These are phyloP conservation scores for Iguana delicatissima DNA, from an alignment of 2,797 vertebrate genomes.

Conservation along the genomic window DNA sequence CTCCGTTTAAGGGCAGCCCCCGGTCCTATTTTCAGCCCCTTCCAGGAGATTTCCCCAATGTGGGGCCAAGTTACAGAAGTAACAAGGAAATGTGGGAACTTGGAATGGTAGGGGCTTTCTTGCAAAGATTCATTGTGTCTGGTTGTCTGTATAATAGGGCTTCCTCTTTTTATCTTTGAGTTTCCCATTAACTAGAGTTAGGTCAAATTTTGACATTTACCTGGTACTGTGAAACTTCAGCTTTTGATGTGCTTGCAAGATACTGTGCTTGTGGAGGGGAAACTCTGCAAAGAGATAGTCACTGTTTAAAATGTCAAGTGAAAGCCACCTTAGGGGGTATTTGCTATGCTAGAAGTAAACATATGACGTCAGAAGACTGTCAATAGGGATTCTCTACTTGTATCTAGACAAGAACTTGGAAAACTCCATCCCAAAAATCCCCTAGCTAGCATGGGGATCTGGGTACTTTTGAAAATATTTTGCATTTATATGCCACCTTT, in stretches of 20 bases:
- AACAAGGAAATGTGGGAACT: not conserved
- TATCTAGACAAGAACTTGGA: no score
- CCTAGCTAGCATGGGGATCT: no score
- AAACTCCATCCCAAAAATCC: no score
- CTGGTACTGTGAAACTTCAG: not conserved
- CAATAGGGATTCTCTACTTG: not conserved
- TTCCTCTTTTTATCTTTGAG: not conserved
- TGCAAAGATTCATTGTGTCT: slow-evolving; percentile 1
- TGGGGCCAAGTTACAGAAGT: not conserved
- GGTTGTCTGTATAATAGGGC: not conserved
- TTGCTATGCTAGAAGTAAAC: not conserved
- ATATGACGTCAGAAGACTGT: no score
- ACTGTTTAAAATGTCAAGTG: not conserved
- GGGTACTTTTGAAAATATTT: no score
- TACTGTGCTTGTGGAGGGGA: not conserved
- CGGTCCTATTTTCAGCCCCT: slow-evolving; percentile 47
- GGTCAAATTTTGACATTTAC: not conserved
- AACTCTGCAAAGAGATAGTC: not conserved
- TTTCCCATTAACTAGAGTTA: not conserved
- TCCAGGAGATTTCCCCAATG: not conserved
- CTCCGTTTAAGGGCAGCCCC: no score
- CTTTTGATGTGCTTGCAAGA: not conserved
- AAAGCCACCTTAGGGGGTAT: not conserved
- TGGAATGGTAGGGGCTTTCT: not conserved
- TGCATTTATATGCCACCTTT: no score